Conservation (phyloP, 1,140 invertebrate species). For the Sitodiplosis mosellana region DNA sequence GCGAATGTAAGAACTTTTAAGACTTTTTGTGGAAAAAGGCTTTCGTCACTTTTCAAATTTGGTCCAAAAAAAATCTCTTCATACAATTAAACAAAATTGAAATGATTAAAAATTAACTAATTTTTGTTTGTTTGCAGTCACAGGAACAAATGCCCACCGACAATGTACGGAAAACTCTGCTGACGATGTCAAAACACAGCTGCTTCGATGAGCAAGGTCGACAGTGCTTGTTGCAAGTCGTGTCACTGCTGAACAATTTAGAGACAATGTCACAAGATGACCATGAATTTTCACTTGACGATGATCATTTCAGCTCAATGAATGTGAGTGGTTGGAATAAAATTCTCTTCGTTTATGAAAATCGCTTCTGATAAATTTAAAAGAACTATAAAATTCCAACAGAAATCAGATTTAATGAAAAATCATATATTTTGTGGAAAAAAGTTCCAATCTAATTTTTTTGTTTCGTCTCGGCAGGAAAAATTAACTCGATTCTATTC, state of each 20-base stretch:
- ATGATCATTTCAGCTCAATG: not conserved
- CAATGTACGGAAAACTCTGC: constrained; percentile 15
- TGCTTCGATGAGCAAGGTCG: constrained; percentile 28
- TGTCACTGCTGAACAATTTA: constrained; percentile 33
- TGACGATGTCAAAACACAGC: constrained; percentile 11
- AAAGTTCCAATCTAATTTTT: too few relatives aligned
- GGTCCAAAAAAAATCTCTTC: too few relatives aligned
- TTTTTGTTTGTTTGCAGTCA: constrained; percentile 5
- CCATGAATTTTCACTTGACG: constrained; percentile 1
- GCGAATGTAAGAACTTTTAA: not conserved
- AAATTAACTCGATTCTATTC: too few relatives aligned
- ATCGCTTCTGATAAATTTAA: too few relatives aligned
- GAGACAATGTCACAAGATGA: constrained; percentile 26
- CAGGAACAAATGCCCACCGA: constrained; percentile 17
- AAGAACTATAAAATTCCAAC: too few relatives aligned
- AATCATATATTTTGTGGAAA: too few relatives aligned
- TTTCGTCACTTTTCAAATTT: too few relatives aligned
- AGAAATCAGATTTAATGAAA: too few relatives aligned
- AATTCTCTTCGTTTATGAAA: too few relatives aligned
- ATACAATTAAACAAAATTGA: too few relatives aligned
- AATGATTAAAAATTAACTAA: constrained; percentile 1
- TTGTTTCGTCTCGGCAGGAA: too few relatives aligned
- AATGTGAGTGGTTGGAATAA: not conserved
- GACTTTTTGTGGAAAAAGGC: not conserved
- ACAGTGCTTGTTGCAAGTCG: constrained; percentile 32